These are phyloP conservation scores for Eretmocerus hayati DNA, from an alignment of 2,888 invertebrate species.

Conservation along the genomic window DNA sequence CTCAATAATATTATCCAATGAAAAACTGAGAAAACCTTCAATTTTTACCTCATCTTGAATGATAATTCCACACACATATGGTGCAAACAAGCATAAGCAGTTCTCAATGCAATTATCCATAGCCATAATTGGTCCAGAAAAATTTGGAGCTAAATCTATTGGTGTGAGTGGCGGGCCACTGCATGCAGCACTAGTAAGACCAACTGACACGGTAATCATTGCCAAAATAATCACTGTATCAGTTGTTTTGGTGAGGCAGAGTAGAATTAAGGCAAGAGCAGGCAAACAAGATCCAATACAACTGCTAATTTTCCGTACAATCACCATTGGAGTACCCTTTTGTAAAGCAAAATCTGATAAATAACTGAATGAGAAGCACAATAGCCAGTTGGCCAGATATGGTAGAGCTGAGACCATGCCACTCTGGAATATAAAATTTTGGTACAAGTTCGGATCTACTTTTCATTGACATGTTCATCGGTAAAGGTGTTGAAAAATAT, in stretches of 20 bases:
- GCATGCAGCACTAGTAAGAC: background rate
- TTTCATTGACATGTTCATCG: background rate
- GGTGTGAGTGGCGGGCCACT: slow-evolving; percentile 38
- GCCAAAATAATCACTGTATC: background rate
- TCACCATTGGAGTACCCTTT: slow-evolving; percentile 32
- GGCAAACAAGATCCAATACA: slow-evolving; percentile 52
- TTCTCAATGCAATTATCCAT: slow-evolving; percentile 48
- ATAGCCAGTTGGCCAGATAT: slow-evolving; percentile 52
- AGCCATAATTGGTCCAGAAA: slow-evolving; percentile 49
- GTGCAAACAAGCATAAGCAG: slow-evolving; percentile 45
- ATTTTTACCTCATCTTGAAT: slow-evolving; percentile 35
- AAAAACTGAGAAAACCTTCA: too few relatives aligned
- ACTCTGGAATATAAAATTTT: slow-evolving; percentile 35
- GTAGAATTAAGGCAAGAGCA: slow-evolving; percentile 45
- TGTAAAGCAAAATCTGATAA: slow-evolving; percentile 47
- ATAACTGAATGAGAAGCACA: slow-evolving; percentile 50
- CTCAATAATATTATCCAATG: too few relatives aligned
- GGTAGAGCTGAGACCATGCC: slow-evolving; percentile 52
- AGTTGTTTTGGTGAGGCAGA: slow-evolving; percentile 17
- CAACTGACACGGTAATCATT: background rate
- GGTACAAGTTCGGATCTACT: background rate
- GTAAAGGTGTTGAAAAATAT: background rate
- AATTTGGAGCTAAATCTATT: slow-evolving; percentile 43
- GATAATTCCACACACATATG: slow-evolving; percentile 42
- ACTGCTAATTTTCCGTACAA: slow-evolving; percentile 45